These are phyloP conservation scores for Pristis pectinata DNA, from an alignment of 2,797 vertebrate genomes.

Conservation along the genomic window DNA sequence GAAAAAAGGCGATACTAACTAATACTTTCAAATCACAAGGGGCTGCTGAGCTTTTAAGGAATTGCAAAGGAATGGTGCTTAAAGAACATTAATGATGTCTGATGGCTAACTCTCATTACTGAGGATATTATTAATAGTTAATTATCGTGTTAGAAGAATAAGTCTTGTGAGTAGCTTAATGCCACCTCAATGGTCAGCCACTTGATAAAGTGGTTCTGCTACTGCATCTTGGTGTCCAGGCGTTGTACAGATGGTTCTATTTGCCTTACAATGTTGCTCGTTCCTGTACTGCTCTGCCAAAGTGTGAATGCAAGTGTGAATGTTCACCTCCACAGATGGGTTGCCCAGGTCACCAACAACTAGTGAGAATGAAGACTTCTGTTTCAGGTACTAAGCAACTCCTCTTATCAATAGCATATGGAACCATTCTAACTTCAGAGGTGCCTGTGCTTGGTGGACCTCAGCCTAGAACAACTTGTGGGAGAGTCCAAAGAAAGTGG, in stretches of 20 bases:
- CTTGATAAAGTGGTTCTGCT: background rate
- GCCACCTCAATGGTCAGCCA: background rate
- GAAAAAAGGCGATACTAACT: background rate
- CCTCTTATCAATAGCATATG: no score
- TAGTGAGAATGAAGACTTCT: background rate
- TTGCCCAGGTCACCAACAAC: background rate
- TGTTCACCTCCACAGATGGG: background rate
- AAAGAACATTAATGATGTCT: constrained; percentile 12
- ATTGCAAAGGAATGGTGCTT: background rate
- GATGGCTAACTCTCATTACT: background rate
- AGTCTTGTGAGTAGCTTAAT: background rate
- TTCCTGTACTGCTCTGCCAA: background rate
- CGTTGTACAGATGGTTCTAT: background rate
- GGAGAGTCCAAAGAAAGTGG: background rate
- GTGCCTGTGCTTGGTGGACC: background rate
- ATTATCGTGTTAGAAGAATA: background rate
- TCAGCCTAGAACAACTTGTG: background rate
- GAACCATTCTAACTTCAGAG: background rate
- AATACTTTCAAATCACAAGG: constrained; percentile 1
- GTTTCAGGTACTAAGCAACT: background rate
- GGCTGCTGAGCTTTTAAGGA: background rate
- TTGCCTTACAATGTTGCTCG: background rate
- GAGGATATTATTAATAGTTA: constrained; percentile 12
- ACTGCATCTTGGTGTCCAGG: background rate
- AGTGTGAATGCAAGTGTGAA: background rate